A percentile compares a stretch with the other conserved stretches of the same genome.
Conservation (phyloP, 2,888 invertebrate genomes). For the Acronicta alni region DNA sequence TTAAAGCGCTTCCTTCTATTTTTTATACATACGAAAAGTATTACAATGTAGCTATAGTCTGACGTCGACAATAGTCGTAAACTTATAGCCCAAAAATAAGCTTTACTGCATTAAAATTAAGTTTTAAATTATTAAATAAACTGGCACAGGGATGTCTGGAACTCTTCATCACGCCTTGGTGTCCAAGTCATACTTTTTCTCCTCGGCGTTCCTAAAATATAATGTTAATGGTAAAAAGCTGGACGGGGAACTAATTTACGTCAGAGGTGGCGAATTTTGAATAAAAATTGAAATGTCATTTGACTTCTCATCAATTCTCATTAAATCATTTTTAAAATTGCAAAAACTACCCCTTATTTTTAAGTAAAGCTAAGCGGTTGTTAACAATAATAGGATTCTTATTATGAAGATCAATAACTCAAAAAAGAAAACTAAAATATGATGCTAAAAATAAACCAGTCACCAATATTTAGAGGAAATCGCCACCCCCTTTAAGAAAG, state of each 20-base stretch:
- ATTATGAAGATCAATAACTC: no score
- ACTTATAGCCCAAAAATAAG: conserved; percentile 46
- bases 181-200: conserved; percentile 84
- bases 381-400: no score
- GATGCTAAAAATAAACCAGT: neutral
- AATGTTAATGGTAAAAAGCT: conserved; percentile 49
- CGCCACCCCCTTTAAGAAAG: conserved; percentile 49
- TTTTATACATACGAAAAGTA: conserved; percentile 22
- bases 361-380: no score
- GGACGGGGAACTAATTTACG: conserved; percentile 28
- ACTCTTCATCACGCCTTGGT: conserved; percentile 76
- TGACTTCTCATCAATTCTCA: neutral
- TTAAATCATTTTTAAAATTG: no score
- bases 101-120: conserved; percentile 52
- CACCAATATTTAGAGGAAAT: conserved; percentile 10
- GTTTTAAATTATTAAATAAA: conserved; percentile 50
- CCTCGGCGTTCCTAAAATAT: conserved; percentile 81
- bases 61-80: conserved; percentile 32
- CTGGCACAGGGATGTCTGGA: conserved; percentile 44
- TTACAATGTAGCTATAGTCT: conserved; percentile 39
- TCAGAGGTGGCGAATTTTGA: conserved; percentile 53
- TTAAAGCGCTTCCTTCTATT: conserved; percentile 21
- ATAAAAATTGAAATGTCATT: neutral
- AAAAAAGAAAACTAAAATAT: no score
- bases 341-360: no score